A percentile compares a stretch with the other conserved stretches of the same genome.
Evolutionary conservation across 2,888 invertebrate genomes (phyloP).

Genomic region (Lissonota sp.): DNA sequence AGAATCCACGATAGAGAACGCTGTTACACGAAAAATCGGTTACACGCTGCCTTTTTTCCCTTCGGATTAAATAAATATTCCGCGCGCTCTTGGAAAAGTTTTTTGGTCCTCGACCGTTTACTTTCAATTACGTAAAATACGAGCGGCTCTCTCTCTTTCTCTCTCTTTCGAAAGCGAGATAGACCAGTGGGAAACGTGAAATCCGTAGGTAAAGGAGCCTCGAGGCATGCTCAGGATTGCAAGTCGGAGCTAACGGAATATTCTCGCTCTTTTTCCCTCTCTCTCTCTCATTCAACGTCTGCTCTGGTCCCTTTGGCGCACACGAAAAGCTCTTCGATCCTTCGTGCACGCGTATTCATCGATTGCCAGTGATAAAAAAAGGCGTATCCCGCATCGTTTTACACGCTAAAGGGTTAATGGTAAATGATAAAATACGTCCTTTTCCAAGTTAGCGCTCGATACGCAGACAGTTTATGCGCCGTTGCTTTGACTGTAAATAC

Average conservation of each 20-base stretch:
- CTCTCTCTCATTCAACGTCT: slow-evolving; percentile 29
- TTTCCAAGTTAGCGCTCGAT: no score
- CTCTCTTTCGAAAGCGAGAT: no score
- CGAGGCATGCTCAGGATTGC: slow-evolving; percentile 47
- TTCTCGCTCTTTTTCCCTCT: slow-evolving; percentile 56
- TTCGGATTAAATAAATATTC: slow-evolving; percentile 2
- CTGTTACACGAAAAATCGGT: no score
- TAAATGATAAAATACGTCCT: no score
- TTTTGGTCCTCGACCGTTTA: slow-evolving; percentile 69
- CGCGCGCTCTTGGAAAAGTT: slow-evolving; percentile 25
- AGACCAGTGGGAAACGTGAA: slow-evolving; percentile 53
- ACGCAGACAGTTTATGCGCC: no score
- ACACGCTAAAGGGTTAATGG: no score
- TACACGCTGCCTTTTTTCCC: no score
- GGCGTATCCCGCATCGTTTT: no score
- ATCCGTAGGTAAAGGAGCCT: slow-evolving; percentile 50
- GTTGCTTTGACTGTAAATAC: slow-evolving; percentile 27
- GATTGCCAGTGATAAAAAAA: no score
- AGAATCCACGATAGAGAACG: no score
- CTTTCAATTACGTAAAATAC: slow-evolving; percentile 78
- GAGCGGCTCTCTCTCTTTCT: slow-evolving; percentile 70
- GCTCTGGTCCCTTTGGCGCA: slow-evolving; percentile 35
- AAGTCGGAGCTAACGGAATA: slow-evolving; percentile 60
- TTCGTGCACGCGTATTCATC: no score
- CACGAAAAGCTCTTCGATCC: slow-evolving; percentile 51